Evolutionary conservation across 2,113 vertebrate species (phyloP).

Genomic region (Herpetotheres cachinnans): DNA sequence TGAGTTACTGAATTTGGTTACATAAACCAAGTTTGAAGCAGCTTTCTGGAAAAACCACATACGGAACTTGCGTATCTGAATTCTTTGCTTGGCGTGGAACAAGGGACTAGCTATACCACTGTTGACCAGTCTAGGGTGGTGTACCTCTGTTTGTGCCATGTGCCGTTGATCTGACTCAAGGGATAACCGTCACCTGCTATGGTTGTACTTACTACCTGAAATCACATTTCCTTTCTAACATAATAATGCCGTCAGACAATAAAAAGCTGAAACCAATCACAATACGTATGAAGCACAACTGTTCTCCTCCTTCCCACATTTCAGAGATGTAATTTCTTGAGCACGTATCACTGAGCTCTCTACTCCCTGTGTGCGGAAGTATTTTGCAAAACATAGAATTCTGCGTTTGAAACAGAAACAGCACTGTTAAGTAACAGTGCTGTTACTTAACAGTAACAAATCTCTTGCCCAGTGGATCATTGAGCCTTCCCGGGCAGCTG

Average conservation of each 20-base stretch:
- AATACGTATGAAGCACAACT: not conserved
- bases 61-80: not conserved
- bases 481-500: not conserved
- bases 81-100: not conserved
- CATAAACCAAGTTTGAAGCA: not conserved
- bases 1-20: not conserved
- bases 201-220: not conserved
- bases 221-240: not conserved
- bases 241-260: not conserved
- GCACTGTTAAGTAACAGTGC: not conserved
- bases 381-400: not conserved
- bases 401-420: not conserved
- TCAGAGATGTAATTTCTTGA: not conserved
- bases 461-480: too few species aligned
- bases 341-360: not conserved
- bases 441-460: too few species aligned
- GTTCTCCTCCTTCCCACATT: not conserved
- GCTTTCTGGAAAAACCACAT: not conserved
- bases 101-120: too few species aligned
- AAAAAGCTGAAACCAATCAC: not conserved
- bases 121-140: not conserved
- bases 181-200: not conserved
- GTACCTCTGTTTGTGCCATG: accelerated
- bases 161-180: not conserved
- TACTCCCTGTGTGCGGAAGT: not conserved